Evolutionary conservation across 2,797 vertebrate genomes (phyloP).

Genomic region (Tokudaia muenninki): DNA sequence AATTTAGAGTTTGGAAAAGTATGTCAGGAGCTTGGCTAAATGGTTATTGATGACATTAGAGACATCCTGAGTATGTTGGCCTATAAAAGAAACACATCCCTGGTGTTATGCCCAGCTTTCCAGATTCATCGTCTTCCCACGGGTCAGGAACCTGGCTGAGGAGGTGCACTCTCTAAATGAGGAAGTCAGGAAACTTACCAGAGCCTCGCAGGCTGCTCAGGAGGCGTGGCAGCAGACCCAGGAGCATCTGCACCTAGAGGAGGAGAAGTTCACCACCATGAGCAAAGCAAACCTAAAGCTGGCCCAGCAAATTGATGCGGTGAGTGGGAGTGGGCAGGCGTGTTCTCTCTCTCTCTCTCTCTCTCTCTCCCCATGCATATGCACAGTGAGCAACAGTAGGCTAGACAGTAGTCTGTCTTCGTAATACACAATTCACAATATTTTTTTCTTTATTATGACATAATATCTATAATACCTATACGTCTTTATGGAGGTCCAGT

Average conservation of each 20-base stretch:
- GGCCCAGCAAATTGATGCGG: constrained; percentile 92
- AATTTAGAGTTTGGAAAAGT: not conserved
- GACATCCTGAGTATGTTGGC: not conserved
- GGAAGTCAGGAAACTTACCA: constrained; percentile 89
- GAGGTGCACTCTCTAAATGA: constrained; percentile 92
- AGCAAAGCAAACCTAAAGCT: constrained; percentile 90
- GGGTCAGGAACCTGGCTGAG: constrained; percentile 93
- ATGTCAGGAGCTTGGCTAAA: not conserved
- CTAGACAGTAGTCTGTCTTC: not conserved
- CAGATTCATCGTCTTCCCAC: not conserved
- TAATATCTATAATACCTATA: not conserved
- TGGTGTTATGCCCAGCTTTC: not conserved
- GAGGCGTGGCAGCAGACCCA: constrained; percentile 92
- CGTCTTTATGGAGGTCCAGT: not conserved
- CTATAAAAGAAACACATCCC: not conserved
- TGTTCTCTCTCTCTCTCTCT: not conserved
- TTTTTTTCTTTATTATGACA: too few species aligned
- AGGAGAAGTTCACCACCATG: constrained; percentile 92
- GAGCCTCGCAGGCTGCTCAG: constrained; percentile 90
- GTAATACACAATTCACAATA: not conserved
- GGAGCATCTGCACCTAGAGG: constrained; percentile 90
- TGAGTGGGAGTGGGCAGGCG: constrained; percentile 80
- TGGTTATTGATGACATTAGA: not conserved
- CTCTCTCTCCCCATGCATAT: not conserved
- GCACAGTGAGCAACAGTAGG: constrained; percentile 86